Evolutionary conservation across 2,888 invertebrate genomes (phyloP), one percentile per base, ranked within the genome.

Genomic region (Dicycla oo): DNA sequence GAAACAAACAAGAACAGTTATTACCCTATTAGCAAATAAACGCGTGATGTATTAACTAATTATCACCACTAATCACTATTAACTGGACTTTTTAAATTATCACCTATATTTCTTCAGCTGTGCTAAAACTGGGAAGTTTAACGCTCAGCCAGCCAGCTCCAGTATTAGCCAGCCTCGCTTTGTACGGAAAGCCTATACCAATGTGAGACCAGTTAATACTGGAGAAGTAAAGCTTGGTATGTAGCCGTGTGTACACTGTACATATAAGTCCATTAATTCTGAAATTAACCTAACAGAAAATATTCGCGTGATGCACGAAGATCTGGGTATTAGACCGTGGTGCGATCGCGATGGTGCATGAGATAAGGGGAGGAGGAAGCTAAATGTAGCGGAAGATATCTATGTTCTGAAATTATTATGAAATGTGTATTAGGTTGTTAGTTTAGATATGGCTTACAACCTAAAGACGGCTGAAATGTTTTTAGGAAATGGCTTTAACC

Each of bases 281-380:
- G 78, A 57, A 81, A 79, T 77, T 76, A 82, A 85, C 75, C 82
- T 74, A 80, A 82, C 87, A 89, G 90, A 89, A 89, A 88, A 72
- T 75, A 81, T 80, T 81, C 34, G 85, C 86, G 90, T 91, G 91
- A 84, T 85, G 86, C 91, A 89, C 88, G 90, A 88, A 87, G 82
- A 87, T 80, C 51, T 78, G 85, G 58, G 85, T 90, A 91, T 88
- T 79, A 89, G 91, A 91, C 89, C 91, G 89, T 89, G 83, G 75
- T 79, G 81, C 40, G 73, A 64, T 80, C 78, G 81, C 40, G 73
- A 64, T 80, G 84, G 84, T 60, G 26, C 71, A 73, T 57, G 73
- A 43, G 69, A 84, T 75, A 76, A 63, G 64, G 26, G 10, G 38
- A 66, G 51, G 80, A 82, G 78, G 71, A 60, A 61, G 49, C 60